Base-by-base conservation (phyloP, 2,888 invertebrate genomes). In the Lasioglossum lativentre region DNA sequence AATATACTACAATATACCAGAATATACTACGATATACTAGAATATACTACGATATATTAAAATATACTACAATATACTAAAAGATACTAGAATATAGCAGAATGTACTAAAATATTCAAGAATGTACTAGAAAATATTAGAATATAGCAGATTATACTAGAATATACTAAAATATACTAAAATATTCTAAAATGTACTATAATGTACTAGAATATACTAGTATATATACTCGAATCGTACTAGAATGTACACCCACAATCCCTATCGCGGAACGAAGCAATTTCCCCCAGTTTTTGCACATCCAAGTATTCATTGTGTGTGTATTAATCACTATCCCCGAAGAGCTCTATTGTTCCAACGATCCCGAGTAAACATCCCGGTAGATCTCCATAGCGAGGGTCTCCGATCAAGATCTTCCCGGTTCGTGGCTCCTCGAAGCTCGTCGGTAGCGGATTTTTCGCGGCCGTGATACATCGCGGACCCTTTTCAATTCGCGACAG, bases 401-500 rank as follows among this genome's bases (percentile, higher is more conserved):
- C 59, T 59, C 27, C 59, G 59, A 59, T 59, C 59, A 27, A 30
- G 59, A 59, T 59, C 59, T 30, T 5, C 14, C 59, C 27, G 27
- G 59, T 30, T 59, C 59, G 59, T 59, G 59, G 27, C 52, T 42
- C 42, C 42, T 52, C 5, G 27, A 16, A 16, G 27, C 27, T 59
- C 19, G 66, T 66, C 16, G 30, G 63, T 16, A 30, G 63, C 30
- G 56, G 56, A 34, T 34, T 66, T 66, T 66, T 34, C 66, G 19
- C 66, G 14, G 52, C 63, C 79, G 70, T 73, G 77, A 82, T 42
- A 14, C 34, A 38, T 27, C 34, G 30, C 40, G 6, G 30, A 27
- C 74, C 23, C 66, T 82, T 78, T 63, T 85, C 82, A 47, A 38
- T 72, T 70, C 76, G 75, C 72, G 86, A 82, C 83, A 78, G 84